These are phyloP conservation scores for Acropora yongei DNA, from an alignment of 64 coral and sea anemone genomes.

Conservation along the genomic window DNA sequence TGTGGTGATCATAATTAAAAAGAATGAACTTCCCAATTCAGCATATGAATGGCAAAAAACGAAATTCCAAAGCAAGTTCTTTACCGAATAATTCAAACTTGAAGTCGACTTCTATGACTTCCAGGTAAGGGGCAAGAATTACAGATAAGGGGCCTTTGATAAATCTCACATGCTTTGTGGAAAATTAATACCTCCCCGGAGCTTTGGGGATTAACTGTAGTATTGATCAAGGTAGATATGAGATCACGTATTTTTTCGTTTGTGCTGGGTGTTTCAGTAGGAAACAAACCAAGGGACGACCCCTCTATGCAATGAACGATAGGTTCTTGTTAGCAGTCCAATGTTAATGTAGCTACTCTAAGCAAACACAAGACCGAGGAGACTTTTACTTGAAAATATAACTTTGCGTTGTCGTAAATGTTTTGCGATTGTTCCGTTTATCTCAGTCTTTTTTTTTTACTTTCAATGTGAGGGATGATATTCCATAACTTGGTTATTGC, in stretches of 20 bases:
- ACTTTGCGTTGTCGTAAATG: background rate
- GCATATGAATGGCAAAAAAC: background rate
- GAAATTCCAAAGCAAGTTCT: background rate
- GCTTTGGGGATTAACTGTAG: conserved; percentile 4
- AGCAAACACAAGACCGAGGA: no score
- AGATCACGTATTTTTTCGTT: conserved; percentile 19
- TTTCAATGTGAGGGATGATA: no score
- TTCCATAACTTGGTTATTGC: no score
- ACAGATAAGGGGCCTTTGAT: background rate
- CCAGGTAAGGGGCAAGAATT: background rate
- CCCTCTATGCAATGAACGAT: no score
- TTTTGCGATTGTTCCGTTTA: no score
- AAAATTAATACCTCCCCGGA: background rate
- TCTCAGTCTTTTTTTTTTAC: no score
- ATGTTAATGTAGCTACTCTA: no score
- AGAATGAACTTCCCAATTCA: background rate
- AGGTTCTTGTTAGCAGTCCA: no score
- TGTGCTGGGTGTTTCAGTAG: background rate
- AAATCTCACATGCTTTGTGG: background rate
- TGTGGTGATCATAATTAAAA: no score
- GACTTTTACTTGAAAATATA: no score
- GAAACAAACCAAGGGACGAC: background rate
- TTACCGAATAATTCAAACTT: background rate
- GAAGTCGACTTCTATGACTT: background rate
- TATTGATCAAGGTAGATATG: background rate